Percentiles rank a stretch among this genome's conserved stretches.
Conservation (phyloP, 2,888 invertebrate species). For the Microctonus hyperodae region DNA sequence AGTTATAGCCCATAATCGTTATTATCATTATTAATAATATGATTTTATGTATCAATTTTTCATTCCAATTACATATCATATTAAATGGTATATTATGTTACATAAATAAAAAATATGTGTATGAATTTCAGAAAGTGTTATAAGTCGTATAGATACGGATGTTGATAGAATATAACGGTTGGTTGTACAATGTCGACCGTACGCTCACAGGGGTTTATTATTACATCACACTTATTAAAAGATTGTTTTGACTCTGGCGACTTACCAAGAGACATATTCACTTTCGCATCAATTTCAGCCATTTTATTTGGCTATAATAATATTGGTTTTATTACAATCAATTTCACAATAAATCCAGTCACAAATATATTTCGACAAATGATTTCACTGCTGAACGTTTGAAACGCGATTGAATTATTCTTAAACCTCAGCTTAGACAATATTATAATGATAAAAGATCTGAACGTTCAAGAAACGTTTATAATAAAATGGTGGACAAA, state of each 20-base stretch:
- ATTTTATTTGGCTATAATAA: constrained; percentile 43
- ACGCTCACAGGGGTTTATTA: constrained; percentile 53
- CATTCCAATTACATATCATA: background rate
- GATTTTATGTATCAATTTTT: constrained; percentile 2
- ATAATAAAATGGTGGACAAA: background rate
- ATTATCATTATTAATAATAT: background rate
- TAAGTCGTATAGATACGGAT: constrained; percentile 7
- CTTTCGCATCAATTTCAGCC: constrained; percentile 62
- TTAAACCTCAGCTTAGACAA: background rate
- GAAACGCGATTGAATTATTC: background rate
- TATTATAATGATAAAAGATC: too few species aligned
- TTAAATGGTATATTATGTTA: constrained; percentile 14
- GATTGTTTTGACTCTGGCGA: constrained; percentile 50
- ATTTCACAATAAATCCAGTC: background rate
- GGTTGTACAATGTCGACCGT: constrained; percentile 47
- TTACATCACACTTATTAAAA: constrained; percentile 42
- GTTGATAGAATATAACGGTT: background rate
- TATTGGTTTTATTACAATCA: background rate
- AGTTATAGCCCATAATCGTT: background rate
- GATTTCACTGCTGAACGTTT: background rate
- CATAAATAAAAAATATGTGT: constrained; percentile 8
- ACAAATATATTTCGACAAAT: background rate
- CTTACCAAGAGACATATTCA: constrained; percentile 63
- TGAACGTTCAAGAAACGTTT: background rate
- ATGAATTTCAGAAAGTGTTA: constrained; percentile 17